phyloP scores from a whole-genome alignment of 2,797 vertebrate species.

The Tapera naevia region DNA sequence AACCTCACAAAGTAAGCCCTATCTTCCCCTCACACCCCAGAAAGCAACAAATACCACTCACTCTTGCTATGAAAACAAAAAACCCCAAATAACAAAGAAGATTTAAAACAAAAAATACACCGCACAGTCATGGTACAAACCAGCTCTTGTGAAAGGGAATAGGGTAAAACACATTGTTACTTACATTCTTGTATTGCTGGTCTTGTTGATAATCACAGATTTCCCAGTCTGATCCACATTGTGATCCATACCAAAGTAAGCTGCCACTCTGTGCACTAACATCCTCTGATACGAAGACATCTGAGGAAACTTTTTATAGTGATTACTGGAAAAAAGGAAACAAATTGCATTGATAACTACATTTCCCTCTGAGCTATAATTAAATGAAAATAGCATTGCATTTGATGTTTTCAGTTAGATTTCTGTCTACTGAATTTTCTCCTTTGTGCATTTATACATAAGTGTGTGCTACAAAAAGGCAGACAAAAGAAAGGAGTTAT shows the following conservation, averaged over 20 bases:
- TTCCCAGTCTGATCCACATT: conserved; percentile 98
- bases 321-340: conserved; percentile 76
- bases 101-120: background rate
- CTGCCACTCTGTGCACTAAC: conserved; percentile 94
- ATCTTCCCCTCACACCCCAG: background rate
- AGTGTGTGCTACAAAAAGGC: background rate
- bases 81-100: background rate
- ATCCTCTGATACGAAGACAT: conserved; percentile 97
- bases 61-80: background rate
- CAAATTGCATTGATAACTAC: background rate
- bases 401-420: background rate
- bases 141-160: background rate
- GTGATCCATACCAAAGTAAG: conserved; percentile 97
- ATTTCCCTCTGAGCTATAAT: background rate
- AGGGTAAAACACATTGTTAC: background rate
- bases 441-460: background rate
- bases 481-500: background rate
- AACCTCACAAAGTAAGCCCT: background rate
- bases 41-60: background rate
- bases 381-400: background rate
- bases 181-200: conserved; percentile 94
- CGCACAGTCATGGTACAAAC: background rate
- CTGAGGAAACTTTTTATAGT: conserved; percentile 96
- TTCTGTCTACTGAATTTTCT: background rate
- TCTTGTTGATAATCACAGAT: conserved; percentile 95